Conservation (phyloP, 2,888 invertebrate species). For the Trachelus stipa region DNA sequence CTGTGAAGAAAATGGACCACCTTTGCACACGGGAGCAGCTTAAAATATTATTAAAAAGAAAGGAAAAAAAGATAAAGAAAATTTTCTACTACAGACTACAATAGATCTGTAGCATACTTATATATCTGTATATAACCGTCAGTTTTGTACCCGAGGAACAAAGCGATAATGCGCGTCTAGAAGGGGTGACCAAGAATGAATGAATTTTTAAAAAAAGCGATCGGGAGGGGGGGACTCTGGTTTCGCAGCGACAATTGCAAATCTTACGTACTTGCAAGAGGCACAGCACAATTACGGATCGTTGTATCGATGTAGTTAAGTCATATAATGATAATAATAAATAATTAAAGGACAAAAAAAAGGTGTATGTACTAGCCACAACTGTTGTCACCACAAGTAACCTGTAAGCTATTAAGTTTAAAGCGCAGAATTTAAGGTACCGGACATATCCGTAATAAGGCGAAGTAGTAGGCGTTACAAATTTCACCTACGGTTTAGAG, state of each 20-base stretch:
- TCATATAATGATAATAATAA: constrained; percentile 7
- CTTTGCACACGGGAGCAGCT: constrained; percentile 40
- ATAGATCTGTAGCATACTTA: neutral
- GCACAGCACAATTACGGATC: constrained; percentile 49
- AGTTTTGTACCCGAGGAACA: constrained; percentile 4
- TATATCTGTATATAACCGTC: constrained; percentile 10
- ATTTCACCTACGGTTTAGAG: constrained; percentile 33
- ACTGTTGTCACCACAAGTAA: constrained; percentile 54
- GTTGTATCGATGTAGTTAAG: constrained; percentile 37
- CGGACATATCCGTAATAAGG: constrained; percentile 58
- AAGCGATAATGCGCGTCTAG: too few relatives aligned
- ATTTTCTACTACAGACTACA: neutral
- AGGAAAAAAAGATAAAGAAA: neutral
- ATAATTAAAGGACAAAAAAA: constrained; percentile 27
- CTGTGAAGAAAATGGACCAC: constrained; percentile 59
- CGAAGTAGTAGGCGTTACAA: constrained; percentile 47
- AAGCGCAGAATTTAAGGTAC: constrained; percentile 48
- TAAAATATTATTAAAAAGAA: constrained; percentile 19
- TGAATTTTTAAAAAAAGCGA: neutral
- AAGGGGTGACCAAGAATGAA: neutral
- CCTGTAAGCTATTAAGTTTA: constrained; percentile 45
- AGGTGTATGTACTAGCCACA: constrained; percentile 54
- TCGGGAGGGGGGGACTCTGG: neutral
- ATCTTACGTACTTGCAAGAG: constrained; percentile 33
- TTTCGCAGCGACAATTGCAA: constrained; percentile 16